phyloP scores from a whole-genome alignment of 1,140 invertebrate species.

The Caenorhabditis brenneri region DNA sequence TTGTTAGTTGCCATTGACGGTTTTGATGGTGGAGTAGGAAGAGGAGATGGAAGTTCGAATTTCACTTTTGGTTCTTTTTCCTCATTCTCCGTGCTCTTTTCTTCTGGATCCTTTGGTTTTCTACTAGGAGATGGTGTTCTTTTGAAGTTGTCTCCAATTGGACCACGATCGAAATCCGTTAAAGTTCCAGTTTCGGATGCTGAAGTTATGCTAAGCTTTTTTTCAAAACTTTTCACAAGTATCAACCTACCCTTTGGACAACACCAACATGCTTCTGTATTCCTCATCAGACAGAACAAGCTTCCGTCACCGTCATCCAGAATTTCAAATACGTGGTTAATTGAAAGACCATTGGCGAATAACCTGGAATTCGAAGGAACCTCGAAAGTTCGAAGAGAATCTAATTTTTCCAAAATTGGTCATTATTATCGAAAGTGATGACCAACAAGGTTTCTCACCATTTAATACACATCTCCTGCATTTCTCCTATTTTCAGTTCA shows the following conservation, averaged over 20 bases:
- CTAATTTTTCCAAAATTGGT: not conserved
- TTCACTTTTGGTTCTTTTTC: not conserved
- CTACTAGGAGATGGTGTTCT: not conserved
- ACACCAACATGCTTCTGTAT: not conserved
- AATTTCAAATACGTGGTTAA: conserved; percentile 20
- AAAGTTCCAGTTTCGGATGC: not conserved
- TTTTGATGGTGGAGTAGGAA: not conserved
- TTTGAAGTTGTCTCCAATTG: conserved; percentile 5
- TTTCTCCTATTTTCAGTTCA: conserved; percentile 3
- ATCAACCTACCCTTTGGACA: not conserved
- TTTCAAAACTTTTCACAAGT: too few relatives aligned
- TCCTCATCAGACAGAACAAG: not conserved
- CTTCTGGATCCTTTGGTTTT: not conserved
- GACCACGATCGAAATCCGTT: not conserved
- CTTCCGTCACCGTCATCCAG: not conserved
- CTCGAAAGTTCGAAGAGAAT: not conserved
- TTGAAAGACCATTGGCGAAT: conserved; percentile 20
- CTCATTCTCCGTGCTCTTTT: not conserved
- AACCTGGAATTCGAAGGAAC: not conserved
- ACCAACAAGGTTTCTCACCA: not conserved
- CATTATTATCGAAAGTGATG: not conserved
- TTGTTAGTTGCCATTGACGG: not conserved
- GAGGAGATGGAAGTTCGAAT: not conserved
- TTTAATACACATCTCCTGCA: conserved; percentile 41
- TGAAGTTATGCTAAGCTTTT: too few relatives aligned